Evolutionary conservation across 35 echinoderm and acorn worm genomes (phyloP).

Genomic region (Lytechinus variegatus): DNA sequence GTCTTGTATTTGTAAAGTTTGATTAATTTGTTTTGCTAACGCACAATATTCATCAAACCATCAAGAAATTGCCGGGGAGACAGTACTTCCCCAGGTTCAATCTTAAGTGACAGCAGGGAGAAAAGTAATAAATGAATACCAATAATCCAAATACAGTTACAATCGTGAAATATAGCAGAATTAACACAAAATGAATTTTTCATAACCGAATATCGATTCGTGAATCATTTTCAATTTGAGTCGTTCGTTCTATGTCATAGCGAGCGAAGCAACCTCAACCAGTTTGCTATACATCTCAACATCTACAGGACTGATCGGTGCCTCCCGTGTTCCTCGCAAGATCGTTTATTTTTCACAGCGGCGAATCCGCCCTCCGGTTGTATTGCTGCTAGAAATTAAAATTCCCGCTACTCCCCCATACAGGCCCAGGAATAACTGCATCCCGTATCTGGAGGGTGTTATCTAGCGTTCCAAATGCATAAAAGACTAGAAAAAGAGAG

Average conservation of each 20-base stretch:
- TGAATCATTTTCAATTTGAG: neutral
- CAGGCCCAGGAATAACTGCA: slow-evolving; percentile 43
- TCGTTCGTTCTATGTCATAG: neutral
- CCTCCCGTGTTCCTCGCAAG: neutral
- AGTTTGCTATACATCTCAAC: neutral
- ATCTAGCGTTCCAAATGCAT: slow-evolving; percentile 35
- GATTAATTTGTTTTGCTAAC: neutral
- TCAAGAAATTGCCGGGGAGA: neutral
- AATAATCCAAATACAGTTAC: neutral
- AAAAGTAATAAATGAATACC: slow-evolving; percentile 20
- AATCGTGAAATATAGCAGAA: slow-evolving; percentile 3
- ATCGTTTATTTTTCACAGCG: neutral
- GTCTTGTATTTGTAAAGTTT: neutral
- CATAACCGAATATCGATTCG: neutral
- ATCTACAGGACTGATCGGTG: neutral
- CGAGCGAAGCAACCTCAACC: neutral
- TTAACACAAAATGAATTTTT: slow-evolving; percentile 21
- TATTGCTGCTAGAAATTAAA: slow-evolving; percentile 13
- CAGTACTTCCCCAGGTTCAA: neutral
- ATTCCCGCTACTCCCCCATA: slow-evolving; percentile 8
- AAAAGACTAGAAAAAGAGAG: slow-evolving; percentile 26
- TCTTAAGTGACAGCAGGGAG: neutral
- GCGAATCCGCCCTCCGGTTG: slow-evolving; percentile 40
- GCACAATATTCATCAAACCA: neutral
- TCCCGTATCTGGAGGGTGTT: neutral